A percentile compares a stretch with the other conserved stretches of the same genome.
Evolutionary conservation across 2,888 invertebrate genomes (phyloP).

Genomic region (Drosophila lacicola): DNA sequence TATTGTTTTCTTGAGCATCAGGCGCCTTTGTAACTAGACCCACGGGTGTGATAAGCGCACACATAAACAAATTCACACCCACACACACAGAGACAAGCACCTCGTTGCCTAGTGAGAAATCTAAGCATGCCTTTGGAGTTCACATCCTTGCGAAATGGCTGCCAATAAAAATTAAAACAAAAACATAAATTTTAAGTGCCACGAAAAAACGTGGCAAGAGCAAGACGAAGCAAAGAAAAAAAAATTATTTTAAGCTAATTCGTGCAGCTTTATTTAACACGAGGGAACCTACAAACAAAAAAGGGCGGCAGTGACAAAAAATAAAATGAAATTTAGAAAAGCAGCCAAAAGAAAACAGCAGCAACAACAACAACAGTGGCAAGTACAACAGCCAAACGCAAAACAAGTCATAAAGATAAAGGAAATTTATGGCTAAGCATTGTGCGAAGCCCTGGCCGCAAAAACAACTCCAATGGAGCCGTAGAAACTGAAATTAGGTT

Average conservation of each 20-base stretch:
- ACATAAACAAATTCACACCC: constrained; percentile 50
- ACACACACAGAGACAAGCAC: constrained; percentile 1
- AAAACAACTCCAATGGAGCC: constrained; percentile 39
- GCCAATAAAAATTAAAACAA: constrained; percentile 62
- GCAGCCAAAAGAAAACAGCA: constrained; percentile 24
- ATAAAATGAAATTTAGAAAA: constrained; percentile 43
- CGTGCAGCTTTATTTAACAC: constrained; percentile 51
- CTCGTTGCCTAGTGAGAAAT: constrained; percentile 37
- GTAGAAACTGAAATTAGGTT: constrained; percentile 78
- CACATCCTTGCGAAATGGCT: constrained; percentile 44
- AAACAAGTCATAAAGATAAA: constrained; percentile 71
- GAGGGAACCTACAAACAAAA: constrained; percentile 18
- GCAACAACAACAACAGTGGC: constrained; percentile 11
- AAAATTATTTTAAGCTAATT: constrained; percentile 63
- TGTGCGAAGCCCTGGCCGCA: constrained; percentile 55
- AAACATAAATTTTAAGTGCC: constrained; percentile 52
- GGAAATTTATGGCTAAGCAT: constrained; percentile 62
- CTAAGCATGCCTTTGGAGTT: constrained; percentile 27
- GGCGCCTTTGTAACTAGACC: constrained; percentile 37
- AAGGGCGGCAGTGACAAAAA: constrained; percentile 48
- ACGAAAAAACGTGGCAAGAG: constrained; percentile 10
- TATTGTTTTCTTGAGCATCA: constrained; percentile 24
- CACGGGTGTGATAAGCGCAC: constrained; percentile 54
- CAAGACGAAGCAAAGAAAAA: constrained; percentile 27
- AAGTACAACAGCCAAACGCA: constrained; percentile 36